Conservation (phyloP, 1,140 invertebrate species). For the Drosophila bipectinata region DNA sequence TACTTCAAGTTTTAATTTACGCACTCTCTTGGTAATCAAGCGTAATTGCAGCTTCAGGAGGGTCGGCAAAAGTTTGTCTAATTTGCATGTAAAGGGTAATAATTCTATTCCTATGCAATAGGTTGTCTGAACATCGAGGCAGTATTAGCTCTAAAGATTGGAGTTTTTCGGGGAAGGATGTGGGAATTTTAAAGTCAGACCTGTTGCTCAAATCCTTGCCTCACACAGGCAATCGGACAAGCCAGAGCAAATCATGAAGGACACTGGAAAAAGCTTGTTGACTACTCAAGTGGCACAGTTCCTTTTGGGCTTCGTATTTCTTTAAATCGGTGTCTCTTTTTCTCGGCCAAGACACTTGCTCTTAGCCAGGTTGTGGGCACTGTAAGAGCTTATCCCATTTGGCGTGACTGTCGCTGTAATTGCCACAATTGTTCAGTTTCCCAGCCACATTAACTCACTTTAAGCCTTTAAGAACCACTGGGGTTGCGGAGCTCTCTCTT, state of each 20-base stretch:
- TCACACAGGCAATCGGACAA: constrained; percentile 17
- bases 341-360: constrained; percentile 23
- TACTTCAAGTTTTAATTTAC: constrained; percentile 71
- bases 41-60: constrained; percentile 52
- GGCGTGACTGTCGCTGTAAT: constrained; percentile 24
- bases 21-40: constrained; percentile 69
- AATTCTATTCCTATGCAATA: neutral
- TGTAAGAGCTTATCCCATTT: constrained; percentile 51
- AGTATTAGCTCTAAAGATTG: no score
- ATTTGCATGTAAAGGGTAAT: constrained; percentile 12
- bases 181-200: constrained; percentile 32
- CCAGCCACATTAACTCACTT: constrained; percentile 8
- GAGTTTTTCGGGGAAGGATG: neutral
- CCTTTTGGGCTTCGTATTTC: constrained; percentile 32
- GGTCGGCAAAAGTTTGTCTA: constrained; percentile 12
- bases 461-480: constrained; percentile 5
- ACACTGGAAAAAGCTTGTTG: constrained; percentile 71
- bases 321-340: constrained; percentile 8
- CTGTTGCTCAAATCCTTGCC: constrained; percentile 54
- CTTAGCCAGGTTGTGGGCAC: constrained; percentile 28
- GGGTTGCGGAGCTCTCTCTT: constrained; percentile 12
- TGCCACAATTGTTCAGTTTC: constrained; percentile 31
- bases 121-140: neutral
- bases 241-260: constrained; percentile 53
- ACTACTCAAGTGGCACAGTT: constrained; percentile 73